Evolutionary conservation across 2,888 invertebrate genomes (phyloP).

Genomic region (Myopa tessellatipennis): DNA sequence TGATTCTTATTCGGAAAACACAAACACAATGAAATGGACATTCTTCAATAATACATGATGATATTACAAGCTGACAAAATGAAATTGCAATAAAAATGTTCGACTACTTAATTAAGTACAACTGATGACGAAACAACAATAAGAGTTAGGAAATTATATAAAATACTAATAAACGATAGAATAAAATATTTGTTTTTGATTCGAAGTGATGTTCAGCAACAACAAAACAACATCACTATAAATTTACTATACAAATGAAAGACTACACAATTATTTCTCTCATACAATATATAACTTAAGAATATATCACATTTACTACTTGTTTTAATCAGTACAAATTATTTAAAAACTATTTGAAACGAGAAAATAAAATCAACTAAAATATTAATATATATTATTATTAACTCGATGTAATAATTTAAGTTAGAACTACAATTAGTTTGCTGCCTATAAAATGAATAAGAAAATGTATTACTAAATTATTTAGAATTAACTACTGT

Average conservation of each 20-base stretch:
- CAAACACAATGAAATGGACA: conserved; percentile 17
- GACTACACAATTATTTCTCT: conserved; percentile 24
- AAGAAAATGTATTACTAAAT: too few relatives aligned
- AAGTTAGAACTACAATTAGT: too few relatives aligned
- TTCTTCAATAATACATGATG: conserved; percentile 17
- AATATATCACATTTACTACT: conserved; percentile 50
- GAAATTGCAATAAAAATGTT: conserved; percentile 19
- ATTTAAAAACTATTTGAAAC: neutral
- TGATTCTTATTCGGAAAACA: conserved; percentile 31
- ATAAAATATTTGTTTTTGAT: neutral
- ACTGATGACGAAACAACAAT: conserved; percentile 14
- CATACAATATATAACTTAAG: conserved; percentile 41
- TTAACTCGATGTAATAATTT: too few relatives aligned
- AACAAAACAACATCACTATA: neutral
- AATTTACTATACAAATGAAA: conserved; percentile 21
- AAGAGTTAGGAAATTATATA: conserved; percentile 13
- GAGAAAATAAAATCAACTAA: too few relatives aligned
- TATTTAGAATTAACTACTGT: too few relatives aligned
- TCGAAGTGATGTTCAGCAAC: too few relatives aligned
- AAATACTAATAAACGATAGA: neutral
- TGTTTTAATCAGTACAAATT: conserved; percentile 44
- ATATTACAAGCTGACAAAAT: conserved; percentile 20
- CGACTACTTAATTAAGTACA: conserved; percentile 33
- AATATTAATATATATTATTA: too few relatives aligned
- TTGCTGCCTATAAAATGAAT: too few relatives aligned